A percentile compares a stretch with the other conserved stretches of the same genome.
These are phyloP conservation scores for Setophaga coronata DNA, from an alignment of 2,113 vertebrate species.

Conservation along the genomic window DNA sequence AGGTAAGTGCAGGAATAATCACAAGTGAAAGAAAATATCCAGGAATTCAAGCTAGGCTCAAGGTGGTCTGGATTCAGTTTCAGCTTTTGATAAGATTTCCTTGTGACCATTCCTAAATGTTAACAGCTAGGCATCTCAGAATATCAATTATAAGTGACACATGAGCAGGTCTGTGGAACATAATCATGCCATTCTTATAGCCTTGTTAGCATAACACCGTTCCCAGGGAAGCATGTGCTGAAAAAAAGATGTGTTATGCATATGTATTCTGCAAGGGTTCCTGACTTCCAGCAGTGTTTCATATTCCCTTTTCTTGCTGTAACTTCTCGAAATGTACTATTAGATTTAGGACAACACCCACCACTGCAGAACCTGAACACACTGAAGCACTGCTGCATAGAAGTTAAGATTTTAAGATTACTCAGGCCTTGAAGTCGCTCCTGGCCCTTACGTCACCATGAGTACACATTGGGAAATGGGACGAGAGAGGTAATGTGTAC, in stretches of 20 bases:
- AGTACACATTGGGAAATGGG: background rate
- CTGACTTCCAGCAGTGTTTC: background rate
- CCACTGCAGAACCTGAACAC: background rate
- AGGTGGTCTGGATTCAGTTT: background rate
- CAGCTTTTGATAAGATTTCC: background rate
- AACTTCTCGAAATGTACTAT: background rate
- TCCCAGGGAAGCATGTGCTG: background rate
- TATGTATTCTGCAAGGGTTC: background rate
- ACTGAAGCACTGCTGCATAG: background rate
- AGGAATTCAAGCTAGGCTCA: background rate
- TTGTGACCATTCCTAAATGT: background rate
- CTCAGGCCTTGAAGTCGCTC: background rate
- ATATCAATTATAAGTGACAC: background rate
- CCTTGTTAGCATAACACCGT: background rate
- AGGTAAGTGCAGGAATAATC: background rate
- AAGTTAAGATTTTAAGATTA: background rate
- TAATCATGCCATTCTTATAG: background rate
- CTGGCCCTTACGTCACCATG: background rate
- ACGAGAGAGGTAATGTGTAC: background rate
- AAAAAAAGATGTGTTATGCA: background rate
- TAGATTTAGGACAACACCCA: background rate
- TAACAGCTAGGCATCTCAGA: background rate
- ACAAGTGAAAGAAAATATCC: background rate
- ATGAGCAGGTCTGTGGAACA: background rate
- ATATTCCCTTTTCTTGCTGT: background rate